Conservation (phyloP, 30 jellyfish, hydroid and myxozoan genomes). For the Pelagia noctiluca region DNA sequence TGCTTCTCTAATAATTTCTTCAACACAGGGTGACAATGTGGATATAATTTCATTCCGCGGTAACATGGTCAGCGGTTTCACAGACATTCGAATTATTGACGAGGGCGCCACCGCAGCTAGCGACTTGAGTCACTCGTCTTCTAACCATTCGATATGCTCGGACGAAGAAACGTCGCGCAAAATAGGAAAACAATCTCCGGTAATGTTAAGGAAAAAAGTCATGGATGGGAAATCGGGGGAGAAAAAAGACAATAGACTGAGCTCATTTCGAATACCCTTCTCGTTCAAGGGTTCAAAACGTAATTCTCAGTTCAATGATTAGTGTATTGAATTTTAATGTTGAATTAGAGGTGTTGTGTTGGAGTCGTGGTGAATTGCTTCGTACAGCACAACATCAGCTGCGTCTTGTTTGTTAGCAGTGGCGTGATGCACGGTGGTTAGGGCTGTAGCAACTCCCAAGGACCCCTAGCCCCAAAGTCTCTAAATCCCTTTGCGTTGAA, state of each 20-base stretch:
- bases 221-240: conserved; percentile 62
- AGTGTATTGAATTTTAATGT: neutral
- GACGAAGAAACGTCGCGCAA: conserved; percentile 96
- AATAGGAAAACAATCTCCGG: conserved; percentile 80
- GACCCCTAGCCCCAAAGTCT: no score
- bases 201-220: conserved; percentile 49
- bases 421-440: no score
- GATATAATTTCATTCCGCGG: conserved; percentile 86
- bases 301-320: conserved; percentile 70
- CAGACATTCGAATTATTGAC: conserved; percentile 52
- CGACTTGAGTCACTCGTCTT: conserved; percentile 70
- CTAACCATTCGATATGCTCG: conserved; percentile 90
- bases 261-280: conserved; percentile 86
- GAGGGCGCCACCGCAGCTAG: conserved; percentile 61
- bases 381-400: no score
- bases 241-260: conserved; percentile 75
- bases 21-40: conserved; percentile 75
- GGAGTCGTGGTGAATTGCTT: no score
- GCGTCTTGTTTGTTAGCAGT: no score
- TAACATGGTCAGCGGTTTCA: conserved; percentile 71
- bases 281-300: conserved; percentile 89
- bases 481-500: no score
- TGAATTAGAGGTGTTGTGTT: conserved; percentile 7
- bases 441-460: no score
- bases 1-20: conserved; percentile 76